phyloP scores from a whole-genome alignment of 2,888 invertebrate genomes.

The Cyclophora albipunctata region DNA sequence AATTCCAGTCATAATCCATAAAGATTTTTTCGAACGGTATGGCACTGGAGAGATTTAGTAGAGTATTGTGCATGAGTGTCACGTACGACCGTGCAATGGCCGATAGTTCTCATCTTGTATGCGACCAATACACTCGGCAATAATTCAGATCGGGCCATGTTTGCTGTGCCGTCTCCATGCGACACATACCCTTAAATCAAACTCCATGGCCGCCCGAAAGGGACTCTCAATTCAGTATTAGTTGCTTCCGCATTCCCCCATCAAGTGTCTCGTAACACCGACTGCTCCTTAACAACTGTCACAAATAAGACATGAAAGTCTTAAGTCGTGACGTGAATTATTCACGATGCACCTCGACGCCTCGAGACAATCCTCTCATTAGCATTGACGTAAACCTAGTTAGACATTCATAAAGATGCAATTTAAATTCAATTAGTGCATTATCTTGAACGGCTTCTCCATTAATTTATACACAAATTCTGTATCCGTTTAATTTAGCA shows the following conservation, averaged over 20 bases:
- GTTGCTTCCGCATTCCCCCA: background rate
- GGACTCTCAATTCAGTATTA: conserved; percentile 1
- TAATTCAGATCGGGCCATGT: conserved; percentile 49
- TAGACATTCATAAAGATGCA: conserved; percentile 38
- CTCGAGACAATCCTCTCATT: conserved; percentile 35
- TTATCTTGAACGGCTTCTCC: background rate
- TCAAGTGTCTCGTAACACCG: conserved; percentile 1
- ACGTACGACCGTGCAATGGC: conserved; percentile 49
- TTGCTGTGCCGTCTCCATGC: conserved; percentile 32
- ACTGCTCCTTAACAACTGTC: conserved; percentile 11
- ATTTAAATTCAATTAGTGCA: conserved; percentile 40
- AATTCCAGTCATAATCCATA: conserved; percentile 27
- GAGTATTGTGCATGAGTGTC: conserved; percentile 40
- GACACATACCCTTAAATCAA: conserved; percentile 37
- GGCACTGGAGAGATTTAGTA: conserved; percentile 39
- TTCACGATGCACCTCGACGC: conserved; percentile 27
- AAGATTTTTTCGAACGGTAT: conserved; percentile 33
- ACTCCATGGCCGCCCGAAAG: conserved; percentile 8
- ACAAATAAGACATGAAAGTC: conserved; percentile 31
- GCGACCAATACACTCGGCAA: conserved; percentile 45
- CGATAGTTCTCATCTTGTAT: conserved; percentile 53
- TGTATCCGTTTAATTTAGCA: conserved; percentile 32
- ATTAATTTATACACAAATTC: too few relatives aligned
- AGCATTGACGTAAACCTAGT: conserved; percentile 35
- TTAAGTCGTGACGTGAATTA: conserved; percentile 33